Conservation (phyloP, 2,113 vertebrate species). For the Struthio camelus region DNA sequence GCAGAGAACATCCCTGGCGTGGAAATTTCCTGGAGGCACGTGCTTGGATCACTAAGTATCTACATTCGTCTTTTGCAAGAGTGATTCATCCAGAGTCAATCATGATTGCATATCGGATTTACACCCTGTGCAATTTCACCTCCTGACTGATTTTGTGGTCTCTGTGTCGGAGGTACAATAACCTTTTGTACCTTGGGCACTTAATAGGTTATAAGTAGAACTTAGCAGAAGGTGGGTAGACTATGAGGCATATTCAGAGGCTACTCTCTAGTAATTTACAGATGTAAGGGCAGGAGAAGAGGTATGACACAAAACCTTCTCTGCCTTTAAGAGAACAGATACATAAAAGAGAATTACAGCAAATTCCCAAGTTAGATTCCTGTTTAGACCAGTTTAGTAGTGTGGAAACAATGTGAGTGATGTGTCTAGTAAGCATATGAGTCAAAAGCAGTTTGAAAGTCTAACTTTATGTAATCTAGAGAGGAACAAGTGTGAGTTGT, state of each 20-base stretch:
- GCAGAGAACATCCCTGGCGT: background rate
- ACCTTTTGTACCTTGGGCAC: background rate
- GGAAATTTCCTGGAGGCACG: background rate
- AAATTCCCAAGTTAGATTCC: background rate
- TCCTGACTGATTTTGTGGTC: background rate
- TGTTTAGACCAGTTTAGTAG: background rate
- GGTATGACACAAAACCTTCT: background rate
- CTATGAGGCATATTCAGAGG: background rate
- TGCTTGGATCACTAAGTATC: background rate
- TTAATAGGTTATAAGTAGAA: background rate
- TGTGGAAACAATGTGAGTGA: background rate
- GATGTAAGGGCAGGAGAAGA: background rate
- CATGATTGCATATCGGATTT: background rate
- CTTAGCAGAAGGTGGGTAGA: background rate
- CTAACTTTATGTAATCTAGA: background rate
- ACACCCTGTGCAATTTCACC: background rate
- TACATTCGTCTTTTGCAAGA: constrained; percentile 7
- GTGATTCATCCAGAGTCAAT: background rate
- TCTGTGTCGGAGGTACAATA: background rate
- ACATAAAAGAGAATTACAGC: background rate
- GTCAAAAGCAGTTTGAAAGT: background rate
- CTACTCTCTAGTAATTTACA: background rate
- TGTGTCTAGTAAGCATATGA: background rate
- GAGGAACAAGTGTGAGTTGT: background rate
- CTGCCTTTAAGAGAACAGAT: background rate